Evolutionary conservation across 2,888 invertebrate species (phyloP).

Genomic region (Hofmannophila pseudospretella): DNA sequence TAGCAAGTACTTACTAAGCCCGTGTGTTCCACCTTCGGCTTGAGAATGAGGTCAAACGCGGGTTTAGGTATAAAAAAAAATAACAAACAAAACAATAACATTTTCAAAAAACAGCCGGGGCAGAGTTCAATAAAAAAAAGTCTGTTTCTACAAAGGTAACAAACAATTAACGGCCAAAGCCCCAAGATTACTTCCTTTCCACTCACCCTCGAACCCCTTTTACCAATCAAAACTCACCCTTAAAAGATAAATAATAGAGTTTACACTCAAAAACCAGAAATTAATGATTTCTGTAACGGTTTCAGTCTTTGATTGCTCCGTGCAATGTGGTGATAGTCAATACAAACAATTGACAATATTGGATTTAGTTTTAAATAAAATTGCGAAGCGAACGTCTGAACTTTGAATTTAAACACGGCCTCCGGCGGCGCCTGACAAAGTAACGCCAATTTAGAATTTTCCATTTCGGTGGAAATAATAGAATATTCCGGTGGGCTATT

Average conservation of each 20-base stretch:
- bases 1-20: no score
- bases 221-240: neutral
- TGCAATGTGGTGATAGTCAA: conserved; percentile 13
- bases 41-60: no score
- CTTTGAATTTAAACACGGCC: conserved; percentile 11
- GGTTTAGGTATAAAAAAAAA: no score
- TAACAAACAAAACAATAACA: conserved; percentile 15
- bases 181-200: conserved; percentile 33
- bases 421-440: conserved; percentile 5
- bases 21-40: no score
- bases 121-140: conserved; percentile 35
- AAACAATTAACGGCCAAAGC: conserved; percentile 42
- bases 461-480: no score
- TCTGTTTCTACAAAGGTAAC: conserved; percentile 39
- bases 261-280: neutral
- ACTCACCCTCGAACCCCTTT: conserved; percentile 6
- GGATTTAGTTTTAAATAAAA: conserved; percentile 1
- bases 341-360: conserved; percentile 20
- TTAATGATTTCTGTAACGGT: neutral
- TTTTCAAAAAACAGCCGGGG: neutral
- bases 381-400: neutral
- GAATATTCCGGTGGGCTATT: no score
- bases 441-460: conserved; percentile 1
- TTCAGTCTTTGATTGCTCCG: conserved; percentile 12
- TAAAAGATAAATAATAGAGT: neutral